These are phyloP conservation scores for Danaus chrysippus DNA, from an alignment of 2,888 invertebrate genomes.

Conservation along the genomic window DNA sequence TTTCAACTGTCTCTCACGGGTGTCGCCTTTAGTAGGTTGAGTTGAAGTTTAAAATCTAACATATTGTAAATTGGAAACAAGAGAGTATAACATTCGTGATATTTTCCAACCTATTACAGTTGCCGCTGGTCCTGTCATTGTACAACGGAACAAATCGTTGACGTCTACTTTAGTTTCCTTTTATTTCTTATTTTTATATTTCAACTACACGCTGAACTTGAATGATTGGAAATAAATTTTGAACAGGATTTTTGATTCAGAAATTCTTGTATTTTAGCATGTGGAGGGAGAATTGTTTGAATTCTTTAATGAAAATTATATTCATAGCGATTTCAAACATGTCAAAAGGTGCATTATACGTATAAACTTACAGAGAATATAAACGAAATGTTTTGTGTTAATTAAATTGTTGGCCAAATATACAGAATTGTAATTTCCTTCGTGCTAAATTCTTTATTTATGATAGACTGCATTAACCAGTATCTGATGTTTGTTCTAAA, in stretches of 20 bases:
- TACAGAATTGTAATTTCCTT: too few species aligned
- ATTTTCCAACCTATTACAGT: conserved; percentile 42
- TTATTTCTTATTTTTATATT: conserved; percentile 16
- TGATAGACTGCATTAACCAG: too few species aligned
- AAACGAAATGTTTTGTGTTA: too few species aligned
- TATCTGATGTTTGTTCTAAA: too few species aligned
- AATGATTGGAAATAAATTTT: conserved; percentile 18
- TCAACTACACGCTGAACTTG: conserved; percentile 6
- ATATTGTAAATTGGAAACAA: conserved; percentile 19
- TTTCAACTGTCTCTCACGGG: too few species aligned
- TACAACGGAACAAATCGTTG: conserved; percentile 40
- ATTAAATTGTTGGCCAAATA: too few species aligned
- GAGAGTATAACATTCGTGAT: conserved; percentile 36
- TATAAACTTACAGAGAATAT: too few species aligned
- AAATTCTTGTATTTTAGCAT: conserved; percentile 1
- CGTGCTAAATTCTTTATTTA: too few species aligned
- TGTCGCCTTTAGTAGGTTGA: not conserved
- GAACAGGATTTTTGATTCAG: conserved; percentile 5
- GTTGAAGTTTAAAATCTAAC: not conserved
- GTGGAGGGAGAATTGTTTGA: not conserved
- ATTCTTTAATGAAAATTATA: too few species aligned
- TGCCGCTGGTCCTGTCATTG: conserved; percentile 29
- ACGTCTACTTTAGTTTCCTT: conserved; percentile 29
- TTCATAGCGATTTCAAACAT: too few species aligned
- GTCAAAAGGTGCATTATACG: too few species aligned